phyloP scores from a whole-genome alignment of 2,797 vertebrate species.

The Eulemur rubriventer region DNA sequence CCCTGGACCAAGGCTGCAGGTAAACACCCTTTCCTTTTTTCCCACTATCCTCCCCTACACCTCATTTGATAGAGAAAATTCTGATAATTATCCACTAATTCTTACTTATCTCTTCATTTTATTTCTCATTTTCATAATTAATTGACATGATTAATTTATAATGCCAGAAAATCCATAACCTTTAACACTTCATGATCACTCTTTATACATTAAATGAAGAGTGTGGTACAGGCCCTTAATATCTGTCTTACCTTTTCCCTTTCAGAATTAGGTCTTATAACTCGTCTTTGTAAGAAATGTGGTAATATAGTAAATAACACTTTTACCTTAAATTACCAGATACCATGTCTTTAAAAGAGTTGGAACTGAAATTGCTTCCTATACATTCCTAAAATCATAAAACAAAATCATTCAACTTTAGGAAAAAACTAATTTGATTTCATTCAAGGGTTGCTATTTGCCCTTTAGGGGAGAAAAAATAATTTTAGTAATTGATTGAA shows the following conservation, averaged over 20 bases:
- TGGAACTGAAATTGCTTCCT: background rate
- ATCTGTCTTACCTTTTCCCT: background rate
- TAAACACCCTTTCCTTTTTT: too few species aligned
- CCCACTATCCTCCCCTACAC: too few species aligned
- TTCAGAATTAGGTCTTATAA: background rate
- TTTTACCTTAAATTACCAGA: background rate
- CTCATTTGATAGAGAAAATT: background rate
- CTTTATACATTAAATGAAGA: background rate
- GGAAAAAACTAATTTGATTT: conserved; percentile 28
- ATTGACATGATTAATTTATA: conserved; percentile 24
- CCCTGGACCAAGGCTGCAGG: background rate
- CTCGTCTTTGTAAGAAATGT: background rate
- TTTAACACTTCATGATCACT: background rate
- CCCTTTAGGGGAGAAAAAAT: background rate
- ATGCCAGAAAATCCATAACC: background rate
- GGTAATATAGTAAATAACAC: background rate
- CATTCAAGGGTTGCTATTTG: background rate
- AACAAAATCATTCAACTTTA: background rate
- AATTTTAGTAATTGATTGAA: background rate
- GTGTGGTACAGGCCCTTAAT: background rate
- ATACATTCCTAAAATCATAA: background rate
- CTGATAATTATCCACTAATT: background rate
- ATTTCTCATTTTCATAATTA: background rate
- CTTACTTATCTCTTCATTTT: background rate
- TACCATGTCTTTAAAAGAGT: background rate